phyloP scores from a whole-genome alignment of 2,888 invertebrate species.

The Troides aeacus region DNA sequence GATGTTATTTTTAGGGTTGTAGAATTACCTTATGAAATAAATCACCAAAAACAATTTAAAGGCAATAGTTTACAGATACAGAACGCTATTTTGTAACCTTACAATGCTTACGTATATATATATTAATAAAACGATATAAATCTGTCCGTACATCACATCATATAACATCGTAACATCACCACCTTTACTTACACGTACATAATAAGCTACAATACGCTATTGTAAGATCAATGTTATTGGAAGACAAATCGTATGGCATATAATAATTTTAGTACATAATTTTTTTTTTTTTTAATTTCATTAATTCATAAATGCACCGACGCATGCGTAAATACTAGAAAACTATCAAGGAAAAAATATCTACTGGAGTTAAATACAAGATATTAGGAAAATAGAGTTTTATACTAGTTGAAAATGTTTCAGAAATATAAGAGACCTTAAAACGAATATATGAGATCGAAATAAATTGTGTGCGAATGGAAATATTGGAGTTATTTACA shows the following conservation, averaged over 20 bases:
- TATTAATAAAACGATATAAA: constrained; percentile 1
- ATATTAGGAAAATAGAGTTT: constrained; percentile 76
- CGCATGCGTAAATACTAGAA: constrained; percentile 68
- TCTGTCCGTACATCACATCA: constrained; percentile 21
- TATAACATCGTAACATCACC: constrained; percentile 54
- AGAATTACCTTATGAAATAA: too few species aligned
- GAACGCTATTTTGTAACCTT: constrained; percentile 23
- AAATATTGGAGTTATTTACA: constrained; percentile 60
- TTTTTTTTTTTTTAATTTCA: constrained; percentile 45
- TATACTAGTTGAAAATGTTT: constrained; percentile 66
- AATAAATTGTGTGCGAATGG: constrained; percentile 35
- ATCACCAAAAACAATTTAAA: too few species aligned
- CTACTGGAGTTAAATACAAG: constrained; percentile 70
- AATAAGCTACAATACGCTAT: constrained; percentile 79
- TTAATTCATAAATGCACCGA: constrained; percentile 73
- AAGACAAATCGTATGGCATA: constrained; percentile 81
- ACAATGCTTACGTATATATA: constrained; percentile 22
- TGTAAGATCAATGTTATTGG: constrained; percentile 79
- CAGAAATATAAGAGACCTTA: constrained; percentile 57
- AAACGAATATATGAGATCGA: constrained; percentile 42
- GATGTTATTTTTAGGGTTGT: too few species aligned
- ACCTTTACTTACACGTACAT: constrained; percentile 65
- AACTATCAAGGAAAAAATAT: constrained; percentile 65
- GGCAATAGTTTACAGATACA: too few species aligned
- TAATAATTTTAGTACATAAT: constrained; percentile 70